Evolutionary conservation across 2,797 vertebrate genomes (phyloP).

Genomic region (Australoheros facetus): DNA sequence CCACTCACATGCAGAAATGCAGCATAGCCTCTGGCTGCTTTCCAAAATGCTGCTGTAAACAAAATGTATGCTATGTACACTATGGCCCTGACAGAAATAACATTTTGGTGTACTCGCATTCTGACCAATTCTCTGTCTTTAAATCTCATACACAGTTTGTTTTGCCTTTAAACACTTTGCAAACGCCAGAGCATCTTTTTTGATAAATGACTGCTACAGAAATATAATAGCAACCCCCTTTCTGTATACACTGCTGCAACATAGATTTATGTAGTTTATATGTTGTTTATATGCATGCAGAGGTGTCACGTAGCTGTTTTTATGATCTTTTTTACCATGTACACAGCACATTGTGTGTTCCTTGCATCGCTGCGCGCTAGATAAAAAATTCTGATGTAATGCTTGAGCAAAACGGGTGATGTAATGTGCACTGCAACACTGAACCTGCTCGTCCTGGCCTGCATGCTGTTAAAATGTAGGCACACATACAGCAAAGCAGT

Average conservation of each 20-base stretch:
- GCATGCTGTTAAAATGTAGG: background rate
- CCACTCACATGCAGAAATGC: constrained; percentile 57
- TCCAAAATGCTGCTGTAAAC: constrained; percentile 43
- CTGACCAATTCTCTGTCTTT: background rate
- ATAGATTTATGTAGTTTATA: background rate
- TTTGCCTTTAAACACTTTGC: background rate
- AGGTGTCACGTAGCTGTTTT: background rate
- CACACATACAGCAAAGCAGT: background rate
- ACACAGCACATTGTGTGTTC: constrained; percentile 26
- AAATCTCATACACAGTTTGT: background rate
- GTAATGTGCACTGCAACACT: constrained; percentile 75
- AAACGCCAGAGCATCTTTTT: background rate
- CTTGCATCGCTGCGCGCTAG: constrained; percentile 44
- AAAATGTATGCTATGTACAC: constrained; percentile 18
- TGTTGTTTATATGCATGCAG: background rate
- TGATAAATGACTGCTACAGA: background rate
- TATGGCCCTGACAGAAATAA: background rate
- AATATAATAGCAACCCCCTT: background rate
- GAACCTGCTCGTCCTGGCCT: constrained; percentile 31
- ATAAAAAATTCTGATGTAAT: constrained; percentile 78
- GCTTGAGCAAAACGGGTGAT: constrained; percentile 77
- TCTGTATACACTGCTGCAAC: background rate
- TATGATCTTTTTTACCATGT: background rate
- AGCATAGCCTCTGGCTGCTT: constrained; percentile 50
- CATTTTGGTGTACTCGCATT: background rate